Evolutionary conservation across 2,797 vertebrate genomes (phyloP).

Genomic region (Protonibea diacanthus): DNA sequence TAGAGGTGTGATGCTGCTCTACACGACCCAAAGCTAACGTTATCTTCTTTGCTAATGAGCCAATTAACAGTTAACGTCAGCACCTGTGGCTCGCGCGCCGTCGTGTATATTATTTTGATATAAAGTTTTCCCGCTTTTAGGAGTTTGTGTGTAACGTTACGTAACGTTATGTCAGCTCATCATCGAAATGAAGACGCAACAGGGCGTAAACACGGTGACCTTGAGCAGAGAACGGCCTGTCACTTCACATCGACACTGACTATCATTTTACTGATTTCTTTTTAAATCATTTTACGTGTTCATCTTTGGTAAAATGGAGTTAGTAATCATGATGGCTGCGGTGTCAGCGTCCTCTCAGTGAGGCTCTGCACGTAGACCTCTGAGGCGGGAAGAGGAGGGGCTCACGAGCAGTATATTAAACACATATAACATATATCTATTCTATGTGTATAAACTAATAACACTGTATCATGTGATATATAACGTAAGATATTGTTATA

Average conservation of each 20-base stretch:
- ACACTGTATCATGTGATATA: background rate
- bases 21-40: constrained; percentile 20
- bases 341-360: constrained; percentile 39
- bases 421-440: background rate
- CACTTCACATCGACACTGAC: fast-evolving
- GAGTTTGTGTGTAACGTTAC: background rate
- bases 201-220: constrained; percentile 66
- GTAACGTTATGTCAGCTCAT: constrained; percentile 2
- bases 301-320: background rate
- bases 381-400: constrained; percentile 52
- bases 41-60: constrained; percentile 21
- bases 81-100: too few relatives aligned
- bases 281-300: background rate
- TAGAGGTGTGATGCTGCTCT: constrained; percentile 45
- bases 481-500: background rate
- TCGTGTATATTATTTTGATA: background rate
- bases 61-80: background rate
- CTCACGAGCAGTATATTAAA: background rate
- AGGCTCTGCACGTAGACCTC: constrained; percentile 77
- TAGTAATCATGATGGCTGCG: background rate
- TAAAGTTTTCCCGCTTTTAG: background rate
- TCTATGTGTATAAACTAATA: background rate
- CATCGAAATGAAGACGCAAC: constrained; percentile 52
- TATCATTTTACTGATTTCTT: too few relatives aligned
- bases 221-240: constrained; percentile 24